Evolutionary conservation across 2,888 invertebrate genomes (phyloP), one percentile per base, ranked within the genome.

Genomic region (Rhorus exstirpatorius): DNA sequence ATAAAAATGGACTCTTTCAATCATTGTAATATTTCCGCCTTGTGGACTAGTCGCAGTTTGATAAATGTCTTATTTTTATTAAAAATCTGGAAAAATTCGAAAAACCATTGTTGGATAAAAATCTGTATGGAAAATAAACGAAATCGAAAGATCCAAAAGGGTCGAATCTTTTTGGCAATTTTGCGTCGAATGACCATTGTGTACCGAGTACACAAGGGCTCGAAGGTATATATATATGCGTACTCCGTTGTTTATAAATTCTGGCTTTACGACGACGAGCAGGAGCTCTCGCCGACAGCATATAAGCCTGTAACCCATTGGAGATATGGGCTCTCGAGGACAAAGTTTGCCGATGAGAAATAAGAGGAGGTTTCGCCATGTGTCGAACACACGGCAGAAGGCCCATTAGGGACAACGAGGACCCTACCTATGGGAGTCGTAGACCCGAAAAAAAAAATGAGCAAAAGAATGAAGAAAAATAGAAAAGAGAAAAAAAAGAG

Each of bases 331-430:
- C 65, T 53, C 21, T 17, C 17, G 38, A 46, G 58, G 70, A 70
- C 74, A 72, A 77, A 74, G 72, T 79, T 82, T 82, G 74, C 81
- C 81, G 78, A 82, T 67, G 67, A 75, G 70, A 75, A 67, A 65
- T 35, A 75, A 79, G 65, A 58, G 71, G 75, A 67, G 58, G 41
- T 19, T 70, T 79, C 81, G 86, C 88, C 90, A 89, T 89, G 87
- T 90, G 90, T 88, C 86, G 83, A 87, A 87, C 89, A 90, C 80
- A 85, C 89, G 88, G 84, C 44, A 46, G 12, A 44, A 68, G 24
- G 49, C 26, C 65, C 35, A 55, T 35, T 35, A 38, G 26, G 41
- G 19, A 17, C 10, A 17, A 24, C 35, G 26, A 1, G 12, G 46
- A 8, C 7, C 31, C 24, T 55, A 58, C 58, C 58, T 71, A 70